A percentile compares a stretch with the other conserved stretches of the same genome.
Conservation (phyloP, 1,140 invertebrate species). For the Mizuhopecten yessoensis region DNA sequence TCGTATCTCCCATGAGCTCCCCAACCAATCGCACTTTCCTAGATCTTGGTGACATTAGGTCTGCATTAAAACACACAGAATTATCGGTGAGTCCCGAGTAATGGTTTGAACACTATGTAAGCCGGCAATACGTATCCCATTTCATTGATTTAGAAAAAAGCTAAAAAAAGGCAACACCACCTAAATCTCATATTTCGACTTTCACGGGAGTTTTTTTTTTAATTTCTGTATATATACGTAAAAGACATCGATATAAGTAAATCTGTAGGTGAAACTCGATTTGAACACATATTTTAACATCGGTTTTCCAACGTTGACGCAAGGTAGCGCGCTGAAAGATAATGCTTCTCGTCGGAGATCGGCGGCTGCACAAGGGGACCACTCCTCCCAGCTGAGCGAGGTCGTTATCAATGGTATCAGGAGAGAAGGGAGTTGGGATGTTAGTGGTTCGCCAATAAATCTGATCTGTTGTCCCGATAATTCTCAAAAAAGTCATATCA, state of each 20-base stretch:
- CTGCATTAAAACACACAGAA: neutral
- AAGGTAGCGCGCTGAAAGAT: no score
- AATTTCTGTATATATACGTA: neutral
- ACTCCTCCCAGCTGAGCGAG: no score
- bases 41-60: neutral
- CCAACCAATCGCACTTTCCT: neutral
- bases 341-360: no score
- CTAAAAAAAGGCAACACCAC: neutral
- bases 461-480: no score
- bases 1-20: neutral
- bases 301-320: no score
- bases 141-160: conserved; percentile 27
- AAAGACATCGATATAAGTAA: neutral
- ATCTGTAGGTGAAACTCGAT: neutral
- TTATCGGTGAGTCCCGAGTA: neutral
- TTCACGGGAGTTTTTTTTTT: neutral
- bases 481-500: no score
- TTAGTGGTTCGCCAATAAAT: no score
- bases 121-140: neutral
- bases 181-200: neutral
- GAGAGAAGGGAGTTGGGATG: no score
- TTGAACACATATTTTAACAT: neutral
- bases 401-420: no score
- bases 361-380: no score
- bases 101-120: neutral